Evolutionary conservation across 2,113 vertebrate genomes (phyloP).

Genomic region (Megaceryle torquata): DNA sequence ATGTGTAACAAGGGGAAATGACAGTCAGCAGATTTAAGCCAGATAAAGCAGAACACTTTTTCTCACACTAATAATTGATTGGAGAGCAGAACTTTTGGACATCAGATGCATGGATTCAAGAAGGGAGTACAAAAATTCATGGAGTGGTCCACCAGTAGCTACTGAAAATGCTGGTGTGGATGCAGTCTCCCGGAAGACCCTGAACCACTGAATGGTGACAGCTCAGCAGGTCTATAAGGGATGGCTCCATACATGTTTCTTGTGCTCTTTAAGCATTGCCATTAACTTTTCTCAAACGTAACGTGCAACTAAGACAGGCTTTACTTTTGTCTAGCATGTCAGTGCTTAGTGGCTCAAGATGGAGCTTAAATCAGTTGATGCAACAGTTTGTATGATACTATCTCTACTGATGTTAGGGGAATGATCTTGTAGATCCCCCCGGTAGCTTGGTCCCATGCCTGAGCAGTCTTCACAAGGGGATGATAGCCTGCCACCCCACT

Average conservation of each 20-base stretch:
- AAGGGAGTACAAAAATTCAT: neutral
- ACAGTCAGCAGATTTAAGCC: neutral
- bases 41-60: neutral
- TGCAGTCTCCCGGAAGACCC: neutral
- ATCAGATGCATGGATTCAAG: neutral
- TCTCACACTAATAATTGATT: neutral
- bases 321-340: neutral
- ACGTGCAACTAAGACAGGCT: neutral
- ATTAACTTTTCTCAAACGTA: neutral
- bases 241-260: neutral
- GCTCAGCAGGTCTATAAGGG: neutral
- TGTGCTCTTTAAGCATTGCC: neutral
- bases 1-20: neutral
- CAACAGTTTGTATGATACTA: neutral
- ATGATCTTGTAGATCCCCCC: neutral
- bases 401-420: accelerated
- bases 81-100: neutral
- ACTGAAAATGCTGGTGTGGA: neutral
- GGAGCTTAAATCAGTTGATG: neutral
- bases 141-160: neutral
- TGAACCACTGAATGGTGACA: neutral
- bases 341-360: neutral
- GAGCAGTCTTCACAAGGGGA: neutral
- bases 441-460: neutral
- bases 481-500: neutral